phyloP scores from a whole-genome alignment of 2,113 vertebrate species.

The Motacilla tschutschensis region DNA sequence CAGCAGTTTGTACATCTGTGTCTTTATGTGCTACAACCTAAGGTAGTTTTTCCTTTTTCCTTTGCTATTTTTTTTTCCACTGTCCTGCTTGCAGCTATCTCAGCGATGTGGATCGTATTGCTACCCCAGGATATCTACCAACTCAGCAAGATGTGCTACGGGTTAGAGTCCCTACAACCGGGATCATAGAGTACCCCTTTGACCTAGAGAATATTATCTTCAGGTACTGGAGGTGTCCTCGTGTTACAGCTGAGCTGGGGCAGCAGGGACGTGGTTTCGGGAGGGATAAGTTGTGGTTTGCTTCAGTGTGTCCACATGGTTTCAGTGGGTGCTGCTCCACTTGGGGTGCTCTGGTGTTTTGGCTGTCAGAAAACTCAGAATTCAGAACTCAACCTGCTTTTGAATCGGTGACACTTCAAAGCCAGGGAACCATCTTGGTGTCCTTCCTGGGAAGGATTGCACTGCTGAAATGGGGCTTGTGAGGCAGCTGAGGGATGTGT shows the following conservation, averaged over 20 bases:
- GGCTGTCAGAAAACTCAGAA: background rate
- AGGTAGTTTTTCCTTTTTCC: background rate
- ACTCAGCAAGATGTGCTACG: conserved; percentile 92
- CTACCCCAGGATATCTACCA: conserved; percentile 83
- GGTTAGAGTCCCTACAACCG: conserved; percentile 90
- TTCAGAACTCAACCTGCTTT: background rate
- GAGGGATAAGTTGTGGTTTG: background rate
- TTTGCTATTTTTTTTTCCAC: background rate
- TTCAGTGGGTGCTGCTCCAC: background rate
- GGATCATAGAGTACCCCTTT: conserved; percentile 95
- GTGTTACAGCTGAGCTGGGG: conserved; percentile 1
- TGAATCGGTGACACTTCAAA: background rate
- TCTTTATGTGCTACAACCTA: background rate
- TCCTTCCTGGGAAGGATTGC: background rate
- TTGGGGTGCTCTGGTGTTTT: background rate
- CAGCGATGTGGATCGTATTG: conserved; percentile 88
- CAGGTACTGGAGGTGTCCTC: conserved; percentile 77
- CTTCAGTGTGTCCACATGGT: background rate
- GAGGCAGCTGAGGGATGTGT: background rate
- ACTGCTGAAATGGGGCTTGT: background rate
- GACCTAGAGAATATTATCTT: conserved; percentile 95
- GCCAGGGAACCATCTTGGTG: background rate
- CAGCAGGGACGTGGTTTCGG: background rate
- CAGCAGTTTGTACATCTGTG: background rate
- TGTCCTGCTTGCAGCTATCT: conserved; percentile 82